A percentile compares a stretch with the other conserved stretches of the same genome.
Conservation (phyloP, 2,888 invertebrate species). For the Morpho achilles region DNA sequence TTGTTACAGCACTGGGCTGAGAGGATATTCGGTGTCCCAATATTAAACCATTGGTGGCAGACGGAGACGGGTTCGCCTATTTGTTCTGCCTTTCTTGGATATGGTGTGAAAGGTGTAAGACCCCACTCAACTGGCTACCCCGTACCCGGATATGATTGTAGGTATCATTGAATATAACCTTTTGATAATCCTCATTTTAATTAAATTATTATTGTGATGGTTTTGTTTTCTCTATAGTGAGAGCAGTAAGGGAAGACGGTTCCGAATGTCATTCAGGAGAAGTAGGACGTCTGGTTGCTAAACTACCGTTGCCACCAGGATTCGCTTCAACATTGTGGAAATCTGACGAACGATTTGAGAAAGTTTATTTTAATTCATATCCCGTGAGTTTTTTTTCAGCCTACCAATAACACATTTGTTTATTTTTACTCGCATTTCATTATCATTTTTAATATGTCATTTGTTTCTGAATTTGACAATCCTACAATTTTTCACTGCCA, state of each 20-base stretch:
- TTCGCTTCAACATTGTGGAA: conserved; percentile 90
- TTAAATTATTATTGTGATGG: too few relatives aligned
- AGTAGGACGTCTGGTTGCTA: conserved; percentile 90
- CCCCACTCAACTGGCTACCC: conserved; percentile 91
- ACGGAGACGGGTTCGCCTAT: conserved; percentile 96
- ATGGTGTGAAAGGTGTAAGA: conserved; percentile 84
- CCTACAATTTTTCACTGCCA: too few relatives aligned
- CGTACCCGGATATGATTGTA: conserved; percentile 92
- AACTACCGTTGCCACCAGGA: conserved; percentile 94
- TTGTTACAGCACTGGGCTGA: conserved; percentile 64
- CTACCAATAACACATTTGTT: too few relatives aligned
- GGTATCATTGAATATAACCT: conserved; percentile 36
- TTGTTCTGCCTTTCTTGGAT: conserved; percentile 89
- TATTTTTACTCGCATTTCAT: too few relatives aligned
- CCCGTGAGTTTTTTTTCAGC: conserved; percentile 80
- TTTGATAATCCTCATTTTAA: too few relatives aligned
- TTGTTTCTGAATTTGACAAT: too few relatives aligned
- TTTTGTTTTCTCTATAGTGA: conserved; percentile 41
- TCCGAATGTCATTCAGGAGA: conserved; percentile 84
- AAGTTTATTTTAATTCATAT: conserved; percentile 89
- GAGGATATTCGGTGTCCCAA: conserved; percentile 63
- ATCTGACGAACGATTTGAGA: conserved; percentile 87
- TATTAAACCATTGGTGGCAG: conserved; percentile 98
- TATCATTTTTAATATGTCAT: too few relatives aligned
- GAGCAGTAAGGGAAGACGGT: conserved; percentile 79